phyloP scores from a whole-genome alignment of 2,797 vertebrate genomes.

The Anguilla pacifica region DNA sequence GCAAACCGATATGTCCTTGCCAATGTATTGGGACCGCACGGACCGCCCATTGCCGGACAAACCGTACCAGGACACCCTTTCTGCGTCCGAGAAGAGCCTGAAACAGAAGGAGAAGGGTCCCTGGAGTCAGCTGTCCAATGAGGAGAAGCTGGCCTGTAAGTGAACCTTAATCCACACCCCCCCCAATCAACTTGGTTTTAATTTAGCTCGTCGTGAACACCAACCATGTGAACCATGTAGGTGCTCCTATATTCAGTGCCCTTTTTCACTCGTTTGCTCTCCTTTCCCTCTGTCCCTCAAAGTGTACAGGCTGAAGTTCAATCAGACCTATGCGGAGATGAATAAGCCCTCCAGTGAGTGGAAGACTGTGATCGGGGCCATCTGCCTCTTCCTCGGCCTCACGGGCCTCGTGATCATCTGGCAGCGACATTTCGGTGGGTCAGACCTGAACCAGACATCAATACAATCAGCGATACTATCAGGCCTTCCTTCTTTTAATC shows the following conservation, averaged over 20 bases:
- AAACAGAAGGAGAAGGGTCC: slow-evolving; percentile 86
- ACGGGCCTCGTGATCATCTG: slow-evolving; percentile 81
- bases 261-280: neutral
- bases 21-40: slow-evolving; percentile 70
- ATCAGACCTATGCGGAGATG: slow-evolving; percentile 79
- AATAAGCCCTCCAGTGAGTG: slow-evolving; percentile 69
- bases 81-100: slow-evolving; percentile 67
- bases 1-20: slow-evolving; percentile 68
- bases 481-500: neutral
- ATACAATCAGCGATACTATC: neutral
- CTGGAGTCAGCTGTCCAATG: slow-evolving; percentile 77
- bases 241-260: neutral
- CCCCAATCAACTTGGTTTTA: neutral
- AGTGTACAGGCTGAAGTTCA: slow-evolving; percentile 83
- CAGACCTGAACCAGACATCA: too few species aligned
- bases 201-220: neutral
- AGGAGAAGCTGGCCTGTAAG: slow-evolving; percentile 83
- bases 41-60: slow-evolving; percentile 77
- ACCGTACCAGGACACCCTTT: slow-evolving; percentile 67
- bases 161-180: neutral
- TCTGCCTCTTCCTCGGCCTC: slow-evolving; percentile 78
- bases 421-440: slow-evolving; percentile 75
- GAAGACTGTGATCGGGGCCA: slow-evolving; percentile 77
- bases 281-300: neutral
- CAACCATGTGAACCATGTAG: neutral